Evolutionary conservation across 2,797 vertebrate genomes (phyloP), one percentile per base, ranked within the genome.

Genomic region (Poeciliopsis infans): DNA sequence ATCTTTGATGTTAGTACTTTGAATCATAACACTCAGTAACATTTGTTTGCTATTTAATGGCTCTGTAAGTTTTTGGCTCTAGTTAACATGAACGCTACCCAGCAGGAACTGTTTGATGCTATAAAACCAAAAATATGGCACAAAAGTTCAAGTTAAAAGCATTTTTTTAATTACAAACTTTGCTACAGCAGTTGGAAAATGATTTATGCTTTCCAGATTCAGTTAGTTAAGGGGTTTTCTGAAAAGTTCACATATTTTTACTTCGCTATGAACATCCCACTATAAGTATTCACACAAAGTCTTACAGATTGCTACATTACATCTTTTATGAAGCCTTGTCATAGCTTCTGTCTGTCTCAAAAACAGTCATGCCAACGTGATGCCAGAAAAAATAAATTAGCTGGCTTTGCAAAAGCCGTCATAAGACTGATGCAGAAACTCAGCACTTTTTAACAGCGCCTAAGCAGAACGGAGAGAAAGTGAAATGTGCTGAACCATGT

Each of bases 401-500:
- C 47, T 36, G 61, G 5, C 59, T 74, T 68, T 74, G 72, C 72
- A 76, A 28, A 46, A 25, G 8, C 46, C 45, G 33, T 76, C 41
- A 61, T 72, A 61, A 64, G 68, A 51, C 33, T 43, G 55, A 75
- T 49, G 31, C 73, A 59, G 41, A 7, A 23, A 36, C 28, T 80
- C 68, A 64, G 79, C 74, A 13, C 13, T 59, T 76, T 74, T 76
- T 72, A 46, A 47, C 47, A 28, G 15, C 28, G 13, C 51, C 41
- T 47, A 75, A 47, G 49, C 79, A 59, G 66, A 75, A 49, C 28
- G 43, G 36, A 49, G 66, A 49, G 33, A 57, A 75, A 70, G n/a
- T 71, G 4, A 75, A 76, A 76, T 49, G 11, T 76, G 74, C 55
- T 76, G 74, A 76, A 69, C 6, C n/a, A 64, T n/a, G n/a, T 73